A percentile compares a stretch with the other conserved stretches of the same genome.
Evolutionary conservation across 2,797 vertebrate species (phyloP).

Genomic region (Pseudomugil gertrudae): DNA sequence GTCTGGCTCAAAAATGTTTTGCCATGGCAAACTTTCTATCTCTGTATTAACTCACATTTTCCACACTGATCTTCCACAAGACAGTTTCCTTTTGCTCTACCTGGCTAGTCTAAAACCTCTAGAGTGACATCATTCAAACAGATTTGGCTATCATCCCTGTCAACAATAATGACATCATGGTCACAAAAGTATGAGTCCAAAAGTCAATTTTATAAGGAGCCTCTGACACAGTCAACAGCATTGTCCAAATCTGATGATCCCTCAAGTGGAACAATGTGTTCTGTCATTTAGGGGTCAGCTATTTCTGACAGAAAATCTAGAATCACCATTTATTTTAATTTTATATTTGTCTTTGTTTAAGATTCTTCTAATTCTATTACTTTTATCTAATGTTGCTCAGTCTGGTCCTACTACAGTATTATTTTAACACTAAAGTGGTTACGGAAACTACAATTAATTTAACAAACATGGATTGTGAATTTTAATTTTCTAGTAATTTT

Average conservation of each 20-base stretch:
- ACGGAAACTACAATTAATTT: no score
- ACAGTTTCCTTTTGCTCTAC: slow-evolving; percentile 5
- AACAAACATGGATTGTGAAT: no score
- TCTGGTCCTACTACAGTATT: no score
- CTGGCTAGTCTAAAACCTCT: neutral
- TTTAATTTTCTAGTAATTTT: no score
- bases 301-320: neutral
- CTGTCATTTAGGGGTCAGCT: neutral
- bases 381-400: neutral
- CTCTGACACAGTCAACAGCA: neutral
- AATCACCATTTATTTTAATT: no score
- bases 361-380: neutral
- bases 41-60: slow-evolving; percentile 5
- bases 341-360: neutral
- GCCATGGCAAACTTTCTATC: slow-evolving; percentile 30
- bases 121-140: neutral
- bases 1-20: slow-evolving; percentile 11
- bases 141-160: neutral
- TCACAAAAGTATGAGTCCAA: neutral
- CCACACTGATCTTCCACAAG: neutral
- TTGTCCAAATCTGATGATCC: neutral
- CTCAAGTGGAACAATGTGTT: neutral
- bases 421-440: no score
- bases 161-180: neutral
- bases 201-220: neutral